These are phyloP conservation scores for Misgurnus anguillicaudatus DNA, from an alignment of 2,113 vertebrate species.

Conservation along the genomic window DNA sequence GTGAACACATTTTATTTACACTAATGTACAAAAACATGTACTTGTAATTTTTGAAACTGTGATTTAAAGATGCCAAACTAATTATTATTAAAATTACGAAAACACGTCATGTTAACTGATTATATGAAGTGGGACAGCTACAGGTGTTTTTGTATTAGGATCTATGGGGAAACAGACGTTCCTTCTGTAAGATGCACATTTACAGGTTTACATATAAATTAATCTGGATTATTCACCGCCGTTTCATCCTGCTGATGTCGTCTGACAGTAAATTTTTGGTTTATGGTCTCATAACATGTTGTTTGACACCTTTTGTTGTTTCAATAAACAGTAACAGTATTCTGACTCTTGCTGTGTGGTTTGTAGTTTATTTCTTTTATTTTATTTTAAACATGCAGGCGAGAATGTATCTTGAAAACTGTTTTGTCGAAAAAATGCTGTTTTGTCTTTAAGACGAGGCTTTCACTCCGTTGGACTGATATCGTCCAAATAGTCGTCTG, in stretches of 20 bases:
- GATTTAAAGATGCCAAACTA: slow-evolving; percentile 36
- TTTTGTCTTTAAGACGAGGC: no score
- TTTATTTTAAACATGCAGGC: background rate
- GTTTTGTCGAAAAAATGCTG: no score
- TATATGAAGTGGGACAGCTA: background rate
- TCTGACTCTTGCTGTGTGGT: background rate
- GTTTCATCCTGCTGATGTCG: background rate
- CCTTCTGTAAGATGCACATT: background rate
- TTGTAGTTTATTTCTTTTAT: no score
- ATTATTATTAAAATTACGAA: background rate
- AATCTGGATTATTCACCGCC: background rate
- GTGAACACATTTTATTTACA: slow-evolving; percentile 45
- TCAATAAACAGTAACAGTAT: slow-evolving; percentile 28
- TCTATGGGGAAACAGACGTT: background rate
- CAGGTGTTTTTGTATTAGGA: background rate
- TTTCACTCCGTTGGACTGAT: slow-evolving; percentile 7
- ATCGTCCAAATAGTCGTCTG: slow-evolving; percentile 68
- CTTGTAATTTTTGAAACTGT: slow-evolving; percentile 20
- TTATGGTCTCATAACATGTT: background rate
- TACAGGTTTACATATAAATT: background rate
- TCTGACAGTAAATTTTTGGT: background rate
- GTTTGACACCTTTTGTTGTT: slow-evolving; percentile 8
- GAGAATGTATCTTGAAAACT: no score
- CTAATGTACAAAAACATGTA: slow-evolving; percentile 18
- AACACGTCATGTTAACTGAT: slow-evolving; percentile 19